A percentile compares a stretch with the other conserved stretches of the same genome.
These are phyloP conservation scores for Peromyscus maniculatus DNA, from an alignment of 2,113 vertebrate genomes.

Conservation along the genomic window DNA sequence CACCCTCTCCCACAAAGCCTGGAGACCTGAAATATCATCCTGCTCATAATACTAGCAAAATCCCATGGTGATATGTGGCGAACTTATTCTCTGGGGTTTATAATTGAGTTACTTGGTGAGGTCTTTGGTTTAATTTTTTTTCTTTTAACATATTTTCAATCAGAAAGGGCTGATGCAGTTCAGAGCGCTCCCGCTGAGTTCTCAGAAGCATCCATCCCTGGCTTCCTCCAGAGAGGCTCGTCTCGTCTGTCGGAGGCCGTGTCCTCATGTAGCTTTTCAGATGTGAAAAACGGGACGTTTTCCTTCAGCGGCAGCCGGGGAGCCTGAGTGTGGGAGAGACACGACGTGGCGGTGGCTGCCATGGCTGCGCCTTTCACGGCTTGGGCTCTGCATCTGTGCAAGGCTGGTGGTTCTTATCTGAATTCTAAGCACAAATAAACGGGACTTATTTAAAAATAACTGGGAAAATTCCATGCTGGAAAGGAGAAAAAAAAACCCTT, in stretches of 20 bases:
- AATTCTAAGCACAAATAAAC: slow-evolving; percentile 71
- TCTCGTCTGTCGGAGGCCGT: slow-evolving; percentile 8
- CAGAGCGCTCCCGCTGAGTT: neutral
- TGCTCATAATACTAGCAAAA: neutral
- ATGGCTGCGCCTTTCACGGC: slow-evolving; percentile 7
- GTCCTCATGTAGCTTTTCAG: neutral
- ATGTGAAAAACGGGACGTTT: neutral
- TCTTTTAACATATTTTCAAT: slow-evolving; percentile 64
- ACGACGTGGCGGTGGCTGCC: neutral
- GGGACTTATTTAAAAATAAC: slow-evolving; percentile 72
- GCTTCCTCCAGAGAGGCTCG: slow-evolving; percentile 31
- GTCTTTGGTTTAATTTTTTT: slow-evolving; percentile 51
- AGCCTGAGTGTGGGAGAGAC: neutral
- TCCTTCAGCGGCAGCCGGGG: slow-evolving; percentile 20
- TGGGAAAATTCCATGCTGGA: slow-evolving; percentile 73
- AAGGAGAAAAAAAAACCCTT: neutral
- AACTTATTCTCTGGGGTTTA: neutral
- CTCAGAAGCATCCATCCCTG: neutral
- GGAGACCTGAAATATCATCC: neutral
- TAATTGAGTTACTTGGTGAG: slow-evolving; percentile 5
- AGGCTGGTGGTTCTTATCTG: slow-evolving; percentile 63
- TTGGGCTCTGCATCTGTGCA: slow-evolving; percentile 49
- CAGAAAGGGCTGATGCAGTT: slow-evolving; percentile 40
- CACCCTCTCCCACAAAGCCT: neutral
- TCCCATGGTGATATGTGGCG: neutral